Evolutionary conservation across 2,797 vertebrate species (phyloP), one percentile per base, ranked within the genome.

Genomic region (Mallotus villosus): DNA sequence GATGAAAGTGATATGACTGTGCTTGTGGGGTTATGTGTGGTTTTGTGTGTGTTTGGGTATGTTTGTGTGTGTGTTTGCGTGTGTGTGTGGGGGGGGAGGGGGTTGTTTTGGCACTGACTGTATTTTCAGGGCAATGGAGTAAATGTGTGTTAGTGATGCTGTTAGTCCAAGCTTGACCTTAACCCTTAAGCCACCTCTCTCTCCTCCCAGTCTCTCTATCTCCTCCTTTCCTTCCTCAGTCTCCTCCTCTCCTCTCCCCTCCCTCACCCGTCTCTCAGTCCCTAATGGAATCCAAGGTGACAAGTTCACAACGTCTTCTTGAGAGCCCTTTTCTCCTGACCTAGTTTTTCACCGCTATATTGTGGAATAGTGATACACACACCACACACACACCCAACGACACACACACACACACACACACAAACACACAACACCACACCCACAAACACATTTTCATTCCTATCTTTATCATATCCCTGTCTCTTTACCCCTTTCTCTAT

Each of bases 231-330:
- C 80, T 79, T 82, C 75, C 78, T 75, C 55, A 32, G 65, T 73
- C 81, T 78, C 79, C 75, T 79, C 78, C 84, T 85, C 77, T 87
- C 89, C 70, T n/a, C 41, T 24, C 63, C 80, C 88, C 80, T 78
- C 64, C 86, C 85, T 87, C 85, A 62, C 74, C 76, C 57, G 87
- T 86, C 84, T 87, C 88, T 80, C 85, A 83, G 87, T 74, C 82
- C 82, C 91, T 86, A 93, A 93, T 90, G 84, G 88, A 86, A 92
- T 95, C 89, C 81, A 90, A 93, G 93, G 93, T 95, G 93, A 95
- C 91, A 94, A 94, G 94, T 95, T 95, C 92, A 94, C 83, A 87
- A 90, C 90, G 86, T 92, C 86, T 90, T 92, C 91, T 87, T 83
- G 91, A 88, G 89, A 92, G 91, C 88, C 90, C 88, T 84, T 89